Conservation (phyloP, 2,113 vertebrate genomes). For the Bungarus multicinctus region DNA sequence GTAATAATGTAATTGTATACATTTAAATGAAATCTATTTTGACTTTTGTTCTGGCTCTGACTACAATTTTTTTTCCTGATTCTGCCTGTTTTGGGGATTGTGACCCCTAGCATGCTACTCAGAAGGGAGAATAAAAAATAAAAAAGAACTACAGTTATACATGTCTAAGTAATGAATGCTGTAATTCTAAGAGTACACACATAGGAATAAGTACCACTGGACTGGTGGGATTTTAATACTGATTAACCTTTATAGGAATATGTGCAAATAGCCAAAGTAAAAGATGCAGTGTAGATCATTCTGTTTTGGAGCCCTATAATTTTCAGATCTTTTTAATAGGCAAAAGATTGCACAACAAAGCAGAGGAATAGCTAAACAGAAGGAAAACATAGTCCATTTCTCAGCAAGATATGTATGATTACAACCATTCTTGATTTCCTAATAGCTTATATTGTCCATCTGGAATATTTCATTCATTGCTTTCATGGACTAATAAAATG, state of each 20-base stretch:
- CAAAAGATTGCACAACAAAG: not conserved
- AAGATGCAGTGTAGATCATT: not conserved
- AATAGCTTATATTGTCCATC: not conserved
- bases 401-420: not conserved
- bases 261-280: not conserved
- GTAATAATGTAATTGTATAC: not conserved
- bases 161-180: not conserved
- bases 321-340: not conserved
- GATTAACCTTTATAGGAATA: not conserved
- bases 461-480: not conserved
- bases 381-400: not conserved
- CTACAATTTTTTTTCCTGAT: not conserved
- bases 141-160: not conserved
- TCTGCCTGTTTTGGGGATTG: not conserved
- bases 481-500: not conserved
- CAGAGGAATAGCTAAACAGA: not conserved
- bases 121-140: not conserved
- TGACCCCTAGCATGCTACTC: not conserved
- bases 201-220: not conserved
- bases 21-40: not conserved
- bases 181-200: not conserved
- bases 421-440: not conserved
- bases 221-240: not conserved
- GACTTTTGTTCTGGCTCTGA: not conserved
- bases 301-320: not conserved